Evolutionary conservation across 2,113 vertebrate species (phyloP).

Genomic region (Nesoenas mayeri): DNA sequence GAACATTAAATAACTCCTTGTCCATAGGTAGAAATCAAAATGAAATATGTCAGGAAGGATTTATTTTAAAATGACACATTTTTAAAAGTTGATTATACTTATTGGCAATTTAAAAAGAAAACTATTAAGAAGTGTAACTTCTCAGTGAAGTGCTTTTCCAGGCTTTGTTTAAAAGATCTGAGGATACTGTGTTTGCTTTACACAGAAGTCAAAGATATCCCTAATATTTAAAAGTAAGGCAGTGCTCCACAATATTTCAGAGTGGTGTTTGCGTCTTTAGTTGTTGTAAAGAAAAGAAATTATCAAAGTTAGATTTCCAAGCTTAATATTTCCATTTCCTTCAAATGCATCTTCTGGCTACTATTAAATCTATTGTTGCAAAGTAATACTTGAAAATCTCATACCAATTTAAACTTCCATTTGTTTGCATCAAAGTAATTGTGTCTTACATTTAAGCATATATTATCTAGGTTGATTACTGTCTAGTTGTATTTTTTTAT

Average conservation of each 20-base stretch:
- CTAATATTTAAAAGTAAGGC: neutral
- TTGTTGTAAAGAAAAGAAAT: neutral
- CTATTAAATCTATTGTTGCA: neutral
- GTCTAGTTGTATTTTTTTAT: neutral
- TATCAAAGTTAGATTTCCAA: neutral
- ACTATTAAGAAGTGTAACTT: neutral
- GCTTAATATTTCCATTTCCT: neutral
- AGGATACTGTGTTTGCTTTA: neutral
- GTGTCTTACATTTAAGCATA: neutral
- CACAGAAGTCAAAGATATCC: neutral
- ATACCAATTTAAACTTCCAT: neutral
- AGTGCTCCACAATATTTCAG: neutral
- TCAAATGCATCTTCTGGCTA: neutral
- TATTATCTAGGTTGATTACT: neutral
- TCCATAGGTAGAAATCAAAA: neutral
- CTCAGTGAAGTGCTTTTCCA: neutral
- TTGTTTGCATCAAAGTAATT: neutral
- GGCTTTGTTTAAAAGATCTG: neutral
- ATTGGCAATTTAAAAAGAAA: too few relatives aligned
- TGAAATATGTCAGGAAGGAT: neutral
- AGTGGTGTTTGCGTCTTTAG: neutral
- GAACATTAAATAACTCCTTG: neutral
- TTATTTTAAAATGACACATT: neutral
- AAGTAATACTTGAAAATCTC: neutral
- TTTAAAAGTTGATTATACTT: neutral